Base-by-base conservation (phyloP, 1,140 invertebrate genomes). In the Pogonomyrmex barbatus region DNA sequence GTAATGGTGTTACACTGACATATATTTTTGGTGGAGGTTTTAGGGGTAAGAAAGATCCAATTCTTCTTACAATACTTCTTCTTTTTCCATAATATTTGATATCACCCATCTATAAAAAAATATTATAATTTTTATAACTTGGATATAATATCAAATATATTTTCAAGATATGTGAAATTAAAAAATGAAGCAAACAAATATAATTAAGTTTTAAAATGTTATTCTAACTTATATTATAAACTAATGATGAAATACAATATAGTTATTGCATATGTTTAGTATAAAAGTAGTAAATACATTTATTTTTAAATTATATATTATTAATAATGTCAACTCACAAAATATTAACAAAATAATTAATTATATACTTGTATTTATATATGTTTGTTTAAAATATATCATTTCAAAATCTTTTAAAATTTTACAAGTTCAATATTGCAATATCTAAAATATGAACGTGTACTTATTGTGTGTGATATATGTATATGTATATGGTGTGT, bases 21-120 rank as follows among this genome's bases (percentile, higher is more conserved):
- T 95, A 95, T 60, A 95, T 94, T 91, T 95, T 95, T 62, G 95
- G 94, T 45, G 93, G 94, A 50, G 95, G 94, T 85, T 93, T 95
- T 8, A 95, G 71, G 60, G 95, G 95, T 70, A 95, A 87, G 88
- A 95, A 92, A 1, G 95, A 95, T 30, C 95, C 95, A 65, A 95
- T 95, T 58, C 93, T 91, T 33, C 95, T 90, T 6, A 95, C 91
- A 56, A 95, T 94, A 78, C 95, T 95, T 54, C 95, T 92, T 87
- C 92, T 91, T 73, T 93, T 95, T 67, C 95, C 95, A 89, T 91
- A 95, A 77, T 93, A 94, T 90, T 94, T 81, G 91, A 92, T 71
- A 33, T 94, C 93, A 52, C 81, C 89, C 93, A 93, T 94, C 91
- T 93, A 77, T 65, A 62, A 89, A 68, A 67, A 82, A 62, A 30